Base-by-base conservation (phyloP, 1,140 invertebrate genomes). In the Brachionus asplanchnoidis region DNA sequence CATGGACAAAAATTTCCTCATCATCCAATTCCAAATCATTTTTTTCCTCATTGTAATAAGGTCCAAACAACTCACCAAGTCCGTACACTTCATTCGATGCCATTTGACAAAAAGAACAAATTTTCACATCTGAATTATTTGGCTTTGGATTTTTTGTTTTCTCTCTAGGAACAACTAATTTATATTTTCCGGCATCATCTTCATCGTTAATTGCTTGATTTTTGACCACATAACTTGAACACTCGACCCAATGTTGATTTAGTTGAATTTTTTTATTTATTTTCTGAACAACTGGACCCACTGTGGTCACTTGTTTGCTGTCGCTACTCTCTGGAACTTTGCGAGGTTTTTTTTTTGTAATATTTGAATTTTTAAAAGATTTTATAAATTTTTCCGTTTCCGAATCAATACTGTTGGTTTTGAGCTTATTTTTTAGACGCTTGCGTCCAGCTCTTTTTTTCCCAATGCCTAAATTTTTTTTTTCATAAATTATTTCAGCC, bases 321-420 rank as follows among this genome's bases (percentile, higher is more conserved):
- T 26, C 17, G 11, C 9, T 75, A 12, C 6, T 23, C 6, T 75
- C 70, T 75, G n/a, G 32, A 17, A 20, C 9, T 42, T 42, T 40
- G 12, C 70, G 20, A 7, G 17, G 0, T 17, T 17, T 75, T 44
- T 75, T 75, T 44, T 42, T 9, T 28, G 66, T 36, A 12, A 68
- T 14, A 17, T 75, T 75, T 44, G 70, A 75, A 75, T 42, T 75
- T 75, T 75, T 75, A 75, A 75, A 75, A 2, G 70, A 75, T n/a
- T 75, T 44, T 20, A 75, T 75, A 42, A 75, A 42, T 42, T 75
- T 75, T 75, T 75, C 70, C 17, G 32, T 75, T 0, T 75, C 70
- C 6, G 70, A 75, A 42, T 75, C 70, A 4, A 75, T 6, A 8
- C 7, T 20, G 14, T 75, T 42, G 4, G 23, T 14, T 28, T 28